Evolutionary conservation across 2,113 vertebrate species (phyloP).

Genomic region (Gasterosteus nipponicus): DNA sequence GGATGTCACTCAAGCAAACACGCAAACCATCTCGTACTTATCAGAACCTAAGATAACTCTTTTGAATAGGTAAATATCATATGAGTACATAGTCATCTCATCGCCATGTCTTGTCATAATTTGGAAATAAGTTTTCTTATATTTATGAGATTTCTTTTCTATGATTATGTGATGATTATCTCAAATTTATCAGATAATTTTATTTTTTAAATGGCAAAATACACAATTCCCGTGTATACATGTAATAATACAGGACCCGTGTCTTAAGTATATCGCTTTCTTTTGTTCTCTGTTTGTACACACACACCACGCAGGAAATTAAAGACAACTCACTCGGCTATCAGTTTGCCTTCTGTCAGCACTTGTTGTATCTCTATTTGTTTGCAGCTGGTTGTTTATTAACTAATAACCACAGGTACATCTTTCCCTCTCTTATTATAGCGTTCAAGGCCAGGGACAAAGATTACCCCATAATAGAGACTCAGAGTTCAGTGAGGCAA

Average conservation of each 20-base stretch:
- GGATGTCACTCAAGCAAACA: conserved; percentile 15
- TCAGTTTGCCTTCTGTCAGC: conserved; percentile 47
- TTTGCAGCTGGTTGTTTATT: conserved; percentile 47
- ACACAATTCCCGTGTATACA: background rate
- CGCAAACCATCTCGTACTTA: too few species aligned
- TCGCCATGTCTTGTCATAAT: too few species aligned
- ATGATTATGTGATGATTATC: background rate
- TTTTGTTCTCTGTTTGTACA: background rate
- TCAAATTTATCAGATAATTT: background rate
- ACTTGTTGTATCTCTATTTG: conserved; percentile 54
- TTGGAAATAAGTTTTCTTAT: too few species aligned
- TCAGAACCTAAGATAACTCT: background rate
- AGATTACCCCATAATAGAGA: conserved; percentile 20
- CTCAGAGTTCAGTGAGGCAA: background rate
- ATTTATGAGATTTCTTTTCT: too few species aligned
- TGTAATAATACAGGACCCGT: background rate
- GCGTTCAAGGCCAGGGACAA: conserved; percentile 43
- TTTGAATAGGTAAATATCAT: background rate
- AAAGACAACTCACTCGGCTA: conserved; percentile 12
- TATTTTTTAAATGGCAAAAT: background rate
- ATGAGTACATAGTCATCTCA: too few species aligned
- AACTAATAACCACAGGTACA: conserved; percentile 27
- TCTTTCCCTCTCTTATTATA: conserved; percentile 29
- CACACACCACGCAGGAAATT: background rate
- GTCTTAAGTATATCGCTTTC: background rate